Evolutionary conservation across 1,140 invertebrate species (phyloP).

Genomic region (Coptotermes formosanus): DNA sequence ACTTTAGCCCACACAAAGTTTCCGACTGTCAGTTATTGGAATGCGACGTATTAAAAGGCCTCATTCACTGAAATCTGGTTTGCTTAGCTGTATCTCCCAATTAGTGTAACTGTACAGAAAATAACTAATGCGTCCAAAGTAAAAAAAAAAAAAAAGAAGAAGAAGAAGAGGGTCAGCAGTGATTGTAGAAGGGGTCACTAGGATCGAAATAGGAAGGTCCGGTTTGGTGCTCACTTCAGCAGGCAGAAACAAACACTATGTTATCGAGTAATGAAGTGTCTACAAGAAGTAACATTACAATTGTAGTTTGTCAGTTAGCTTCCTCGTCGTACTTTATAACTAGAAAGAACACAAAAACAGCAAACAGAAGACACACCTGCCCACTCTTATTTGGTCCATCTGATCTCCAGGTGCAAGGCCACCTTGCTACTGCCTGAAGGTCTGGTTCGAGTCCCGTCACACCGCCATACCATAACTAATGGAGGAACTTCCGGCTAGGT

Average conservation of each 20-base stretch:
- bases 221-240: neutral
- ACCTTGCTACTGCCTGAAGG: neutral
- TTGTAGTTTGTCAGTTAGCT: constrained; percentile 13
- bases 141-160: too few species aligned
- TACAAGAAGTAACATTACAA: neutral
- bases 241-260: neutral
- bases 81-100: neutral
- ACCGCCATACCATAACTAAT: neutral
- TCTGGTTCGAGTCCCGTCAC: neutral
- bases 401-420: neutral
- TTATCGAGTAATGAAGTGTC: neutral
- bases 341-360: neutral
- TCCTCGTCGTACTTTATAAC: neutral
- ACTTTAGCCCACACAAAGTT: neutral
- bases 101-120: neutral
- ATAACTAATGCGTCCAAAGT: neutral
- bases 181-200: neutral
- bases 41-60: neutral
- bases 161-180: too few species aligned
- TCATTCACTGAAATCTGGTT: neutral
- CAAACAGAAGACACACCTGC: neutral
- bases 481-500: neutral
- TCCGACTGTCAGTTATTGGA: neutral
- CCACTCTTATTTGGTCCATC: neutral
- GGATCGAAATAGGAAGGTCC: neutral